A percentile compares a stretch with the other conserved stretches of the same genome.
Conservation (phyloP, 2,888 invertebrate genomes). For the Helicoverpa assulta region DNA sequence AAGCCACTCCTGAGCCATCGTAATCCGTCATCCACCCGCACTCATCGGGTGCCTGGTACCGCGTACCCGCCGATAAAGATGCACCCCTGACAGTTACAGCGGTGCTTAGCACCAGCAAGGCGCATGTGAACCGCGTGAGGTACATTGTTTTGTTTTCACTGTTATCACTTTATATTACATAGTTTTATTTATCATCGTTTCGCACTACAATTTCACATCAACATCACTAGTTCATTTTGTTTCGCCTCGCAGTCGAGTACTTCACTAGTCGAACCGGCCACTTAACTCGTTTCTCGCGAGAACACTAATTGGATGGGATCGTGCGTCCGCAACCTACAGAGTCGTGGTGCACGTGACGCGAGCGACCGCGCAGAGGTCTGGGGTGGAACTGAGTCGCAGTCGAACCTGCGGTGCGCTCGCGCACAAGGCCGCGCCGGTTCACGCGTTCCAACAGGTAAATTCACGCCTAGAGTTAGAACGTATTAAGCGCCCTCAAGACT, state of each 20-base stretch:
- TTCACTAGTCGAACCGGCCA: conserved; percentile 87
- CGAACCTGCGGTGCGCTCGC: conserved; percentile 90
- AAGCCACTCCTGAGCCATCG: conserved; percentile 92
- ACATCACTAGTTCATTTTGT: conserved; percentile 82
- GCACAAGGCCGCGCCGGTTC: conserved; percentile 91
- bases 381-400: conserved; percentile 88
- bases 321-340: conserved; percentile 77
- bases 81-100: conserved; percentile 83
- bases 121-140: conserved; percentile 81
- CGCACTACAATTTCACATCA: conserved; percentile 81
- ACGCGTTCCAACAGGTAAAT: conserved; percentile 91
- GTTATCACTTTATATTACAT: conserved; percentile 85
- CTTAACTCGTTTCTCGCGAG: conserved; percentile 89
- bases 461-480: conserved; percentile 77
- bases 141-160: conserved; percentile 84
- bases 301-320: conserved; percentile 89
- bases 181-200: conserved; percentile 82
- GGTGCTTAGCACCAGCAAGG: conserved; percentile 83
- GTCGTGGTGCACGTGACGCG: conserved; percentile 79
- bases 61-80: conserved; percentile 89
- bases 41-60: conserved; percentile 95
- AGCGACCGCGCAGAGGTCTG: conserved; percentile 85
- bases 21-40: conserved; percentile 94
- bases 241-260: conserved; percentile 76
- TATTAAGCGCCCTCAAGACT: conserved; percentile 77